Evolutionary conservation across 2,888 invertebrate species (phyloP).

Genomic region (Cotesia congregata): DNA sequence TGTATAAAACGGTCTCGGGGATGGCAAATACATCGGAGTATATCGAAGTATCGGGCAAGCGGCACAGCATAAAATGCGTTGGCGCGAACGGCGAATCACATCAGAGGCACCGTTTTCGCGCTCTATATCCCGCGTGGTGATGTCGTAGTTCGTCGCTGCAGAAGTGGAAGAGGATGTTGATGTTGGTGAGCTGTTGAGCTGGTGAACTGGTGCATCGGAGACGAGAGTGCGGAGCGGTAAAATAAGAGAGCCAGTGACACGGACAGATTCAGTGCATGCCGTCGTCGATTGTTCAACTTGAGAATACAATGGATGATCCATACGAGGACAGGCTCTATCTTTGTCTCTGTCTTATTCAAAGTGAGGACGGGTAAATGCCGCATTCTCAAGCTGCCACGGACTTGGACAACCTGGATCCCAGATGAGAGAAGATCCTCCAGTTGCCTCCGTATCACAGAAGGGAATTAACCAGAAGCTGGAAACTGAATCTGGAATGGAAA

Average conservation of each 20-base stretch:
- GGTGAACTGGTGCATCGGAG: conserved; percentile 22
- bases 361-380: conserved; percentile 13
- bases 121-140: conserved; percentile 2
- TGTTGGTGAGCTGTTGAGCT: not conserved
- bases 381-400: conserved; percentile 3
- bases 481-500: not conserved
- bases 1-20: conserved; percentile 25
- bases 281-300: conserved; percentile 49
- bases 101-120: conserved; percentile 12
- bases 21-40: not conserved
- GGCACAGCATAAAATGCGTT: conserved; percentile 13
- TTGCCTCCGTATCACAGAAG: not conserved
- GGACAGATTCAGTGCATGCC: conserved; percentile 52
- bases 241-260: conserved; percentile 47
- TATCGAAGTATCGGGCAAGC: conserved; percentile 8
- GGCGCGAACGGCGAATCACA: conserved; percentile 10
- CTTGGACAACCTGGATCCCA: not conserved
- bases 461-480: not conserved
- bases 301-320: conserved; percentile 47
- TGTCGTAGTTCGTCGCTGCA: not conserved
- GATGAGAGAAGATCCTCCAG: not conserved
- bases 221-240: conserved; percentile 23
- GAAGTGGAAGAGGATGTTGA: not conserved
- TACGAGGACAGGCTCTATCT: conserved; percentile 11
- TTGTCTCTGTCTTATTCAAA: conserved; percentile 3